Conservation (phyloP, 2,113 vertebrate genomes). For the Nannospalax galili region DNA sequence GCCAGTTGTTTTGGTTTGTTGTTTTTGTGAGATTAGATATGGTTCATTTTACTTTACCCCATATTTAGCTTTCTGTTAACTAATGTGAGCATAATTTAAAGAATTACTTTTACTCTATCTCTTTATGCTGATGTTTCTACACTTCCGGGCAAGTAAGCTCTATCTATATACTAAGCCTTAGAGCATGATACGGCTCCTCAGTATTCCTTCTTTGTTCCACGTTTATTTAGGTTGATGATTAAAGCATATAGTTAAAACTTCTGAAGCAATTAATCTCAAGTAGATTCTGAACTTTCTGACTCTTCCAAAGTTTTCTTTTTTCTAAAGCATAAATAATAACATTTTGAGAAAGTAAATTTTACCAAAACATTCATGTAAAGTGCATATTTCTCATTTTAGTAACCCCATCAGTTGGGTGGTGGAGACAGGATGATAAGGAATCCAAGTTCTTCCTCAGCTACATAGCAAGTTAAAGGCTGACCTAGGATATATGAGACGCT, state of each 20-base stretch:
- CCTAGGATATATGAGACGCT: not conserved
- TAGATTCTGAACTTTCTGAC: not conserved
- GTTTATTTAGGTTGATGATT: slow-evolving; percentile 16
- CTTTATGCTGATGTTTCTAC: not conserved
- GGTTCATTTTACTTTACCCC: not conserved
- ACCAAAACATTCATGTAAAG: not conserved
- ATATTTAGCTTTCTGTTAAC: not conserved
- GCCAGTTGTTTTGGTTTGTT: not conserved
- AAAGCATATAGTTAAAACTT: slow-evolving; percentile 6
- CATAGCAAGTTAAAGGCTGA: not conserved
- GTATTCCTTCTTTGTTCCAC: not conserved
- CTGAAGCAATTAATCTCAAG: slow-evolving; percentile 7
- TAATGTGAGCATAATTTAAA: not conserved
- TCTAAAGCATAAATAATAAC: not conserved
- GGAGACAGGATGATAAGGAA: not conserved
- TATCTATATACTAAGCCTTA: not conserved
- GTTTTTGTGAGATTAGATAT: not conserved
- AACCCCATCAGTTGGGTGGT: not conserved
- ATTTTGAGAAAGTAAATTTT: not conserved
- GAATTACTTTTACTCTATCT: not conserved
- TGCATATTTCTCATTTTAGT: not conserved
- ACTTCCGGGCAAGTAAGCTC: not conserved
- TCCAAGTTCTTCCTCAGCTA: not conserved
- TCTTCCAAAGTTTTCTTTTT: not conserved
- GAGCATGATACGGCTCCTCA: not conserved